Evolutionary conservation across 2,797 vertebrate species (phyloP).

Genomic region (Fistularia commersonii): DNA sequence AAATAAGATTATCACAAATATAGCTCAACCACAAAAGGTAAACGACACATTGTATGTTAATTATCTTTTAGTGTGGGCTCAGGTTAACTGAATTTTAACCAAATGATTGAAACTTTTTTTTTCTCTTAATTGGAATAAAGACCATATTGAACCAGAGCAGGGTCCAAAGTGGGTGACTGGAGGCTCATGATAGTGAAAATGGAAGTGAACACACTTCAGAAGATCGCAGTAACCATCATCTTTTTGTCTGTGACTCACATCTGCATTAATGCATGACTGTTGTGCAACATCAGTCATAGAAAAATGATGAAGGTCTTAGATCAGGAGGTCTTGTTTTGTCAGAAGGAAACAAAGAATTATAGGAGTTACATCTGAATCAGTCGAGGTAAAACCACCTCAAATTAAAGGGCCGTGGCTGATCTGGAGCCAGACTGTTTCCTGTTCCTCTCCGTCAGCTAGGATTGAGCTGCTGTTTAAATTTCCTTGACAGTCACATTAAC

Average conservation of each 20-base stretch:
- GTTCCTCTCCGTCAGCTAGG: background rate
- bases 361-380: background rate
- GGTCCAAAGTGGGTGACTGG: background rate
- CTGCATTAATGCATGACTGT: background rate
- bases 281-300: background rate
- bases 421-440: background rate
- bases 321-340: background rate
- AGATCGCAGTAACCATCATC: background rate
- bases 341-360: background rate
- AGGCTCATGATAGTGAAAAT: background rate
- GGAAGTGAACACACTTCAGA: background rate
- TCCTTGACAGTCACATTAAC: no score
- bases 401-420: background rate
- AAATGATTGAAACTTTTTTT: background rate
- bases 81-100: background rate
- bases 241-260: background rate
- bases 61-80: constrained; percentile 8
- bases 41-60: constrained; percentile 12
- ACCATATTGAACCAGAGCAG: no score
- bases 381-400: background rate
- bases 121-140: no score
- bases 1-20: no score
- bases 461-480: background rate
- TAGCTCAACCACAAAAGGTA: no score
- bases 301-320: background rate